These are phyloP conservation scores for Acyrthosiphon pisum DNA, from an alignment of 1,140 invertebrate genomes.

Conservation along the genomic window DNA sequence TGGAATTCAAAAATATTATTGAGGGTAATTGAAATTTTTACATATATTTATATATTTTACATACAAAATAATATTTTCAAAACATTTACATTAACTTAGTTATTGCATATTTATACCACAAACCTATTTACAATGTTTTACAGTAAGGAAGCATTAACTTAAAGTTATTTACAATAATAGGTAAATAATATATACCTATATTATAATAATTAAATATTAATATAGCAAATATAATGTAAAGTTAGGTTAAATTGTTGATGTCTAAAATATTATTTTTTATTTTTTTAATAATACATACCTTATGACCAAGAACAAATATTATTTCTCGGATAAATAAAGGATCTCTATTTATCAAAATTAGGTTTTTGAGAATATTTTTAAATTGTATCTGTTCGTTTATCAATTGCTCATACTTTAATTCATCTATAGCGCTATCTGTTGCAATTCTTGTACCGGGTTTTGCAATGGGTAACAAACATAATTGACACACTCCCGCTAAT, in stretches of 20 bases:
- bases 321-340: constrained; percentile 33
- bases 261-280: not conserved
- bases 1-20: too few species aligned
- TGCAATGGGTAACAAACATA: constrained; percentile 29
- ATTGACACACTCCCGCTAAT: constrained; percentile 31
- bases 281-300: not conserved
- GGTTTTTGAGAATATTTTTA: constrained; percentile 7
- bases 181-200: too few species aligned
- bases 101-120: too few species aligned
- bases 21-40: too few species aligned
- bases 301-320: constrained; percentile 36
- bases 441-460: constrained; percentile 31
- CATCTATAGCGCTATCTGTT: not conserved
- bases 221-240: not conserved
- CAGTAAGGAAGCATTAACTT: too few species aligned
- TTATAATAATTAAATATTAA: too few species aligned
- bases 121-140: too few species aligned
- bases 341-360: not conserved
- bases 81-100: too few species aligned
- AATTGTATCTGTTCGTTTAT: not conserved
- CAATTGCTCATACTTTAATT: constrained; percentile 42
- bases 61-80: too few species aligned
- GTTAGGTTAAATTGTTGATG: not conserved
- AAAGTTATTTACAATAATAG: too few species aligned
- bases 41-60: too few species aligned